A percentile compares a stretch with the other conserved stretches of the same genome.
These are phyloP conservation scores for Carcharodon carcharias DNA, from an alignment of 2,797 vertebrate species.

Conservation along the genomic window DNA sequence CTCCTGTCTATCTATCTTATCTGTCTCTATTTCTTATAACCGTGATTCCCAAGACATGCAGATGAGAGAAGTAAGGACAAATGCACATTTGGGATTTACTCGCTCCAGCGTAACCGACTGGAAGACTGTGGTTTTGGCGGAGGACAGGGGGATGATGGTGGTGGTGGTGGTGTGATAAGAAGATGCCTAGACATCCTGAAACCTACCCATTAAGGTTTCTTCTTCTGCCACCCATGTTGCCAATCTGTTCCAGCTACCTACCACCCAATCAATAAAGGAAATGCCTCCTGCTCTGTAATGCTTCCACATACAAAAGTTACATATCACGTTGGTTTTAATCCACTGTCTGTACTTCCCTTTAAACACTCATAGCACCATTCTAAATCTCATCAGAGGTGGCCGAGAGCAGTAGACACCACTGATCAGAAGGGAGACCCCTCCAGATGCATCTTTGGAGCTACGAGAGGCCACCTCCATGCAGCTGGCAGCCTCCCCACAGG, in stretches of 20 bases:
- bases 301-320: not conserved
- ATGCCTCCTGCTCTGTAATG: not conserved
- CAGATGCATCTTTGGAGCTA: no score
- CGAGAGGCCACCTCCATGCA: no score
- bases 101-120: no score
- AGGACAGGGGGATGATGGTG: no score
- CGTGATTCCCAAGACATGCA: not conserved
- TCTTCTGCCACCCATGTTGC: not conserved
- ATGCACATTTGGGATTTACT: no score
- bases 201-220: not conserved
- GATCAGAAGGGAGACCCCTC: no score
- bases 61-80: no score
- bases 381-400: not conserved
- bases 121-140: no score
- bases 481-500: no score
- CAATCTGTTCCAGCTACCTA: not conserved
- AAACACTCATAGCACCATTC: not conserved
- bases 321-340: not conserved
- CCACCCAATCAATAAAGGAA: not conserved
- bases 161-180: not conserved
- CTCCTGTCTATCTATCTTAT: not conserved
- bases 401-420: no score
- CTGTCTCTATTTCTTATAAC: not conserved
- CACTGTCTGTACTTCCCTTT: not conserved
- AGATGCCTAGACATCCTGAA: not conserved